Evolutionary conservation across 2,113 vertebrate species (phyloP).

Genomic region (Grammomys surdaster): DNA sequence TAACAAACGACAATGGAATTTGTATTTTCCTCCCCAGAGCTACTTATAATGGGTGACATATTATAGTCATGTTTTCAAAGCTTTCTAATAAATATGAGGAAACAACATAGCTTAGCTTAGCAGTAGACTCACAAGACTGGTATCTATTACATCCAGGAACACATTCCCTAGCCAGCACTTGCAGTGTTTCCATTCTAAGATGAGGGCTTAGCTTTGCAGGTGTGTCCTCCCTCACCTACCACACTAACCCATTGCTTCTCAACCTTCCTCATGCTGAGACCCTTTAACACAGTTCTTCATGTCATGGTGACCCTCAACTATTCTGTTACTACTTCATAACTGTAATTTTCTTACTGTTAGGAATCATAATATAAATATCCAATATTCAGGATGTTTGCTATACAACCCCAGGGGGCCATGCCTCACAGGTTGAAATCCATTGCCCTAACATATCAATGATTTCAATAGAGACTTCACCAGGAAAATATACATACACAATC

Average conservation of each 20-base stretch:
- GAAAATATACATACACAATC: not conserved
- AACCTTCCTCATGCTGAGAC: not conserved
- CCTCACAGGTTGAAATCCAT: no score
- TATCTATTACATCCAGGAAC: not conserved
- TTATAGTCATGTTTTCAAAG: not conserved
- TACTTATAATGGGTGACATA: not conserved
- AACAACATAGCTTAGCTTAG: constrained; percentile 1
- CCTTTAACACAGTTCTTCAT: not conserved
- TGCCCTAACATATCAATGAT: no score
- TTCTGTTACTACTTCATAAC: not conserved
- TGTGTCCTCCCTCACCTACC: not conserved
- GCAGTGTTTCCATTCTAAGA: not conserved
- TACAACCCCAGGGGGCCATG: not conserved
- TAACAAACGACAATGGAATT: not conserved
- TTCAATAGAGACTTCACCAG: not conserved
- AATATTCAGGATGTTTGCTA: not conserved
- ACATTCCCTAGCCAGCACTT: no score
- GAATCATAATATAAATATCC: not conserved
- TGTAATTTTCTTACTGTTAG: not conserved
- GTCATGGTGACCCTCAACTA: not conserved
- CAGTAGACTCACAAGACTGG: not conserved
- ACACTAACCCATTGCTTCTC: not conserved
- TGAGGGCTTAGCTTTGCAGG: not conserved
- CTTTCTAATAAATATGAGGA: constrained; percentile 30
- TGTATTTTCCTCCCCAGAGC: not conserved